A percentile compares a stretch with the other conserved stretches of the same genome.
phyloP scores from a whole-genome alignment of 2,113 vertebrate genomes.

The Emydura subglobosa region DNA sequence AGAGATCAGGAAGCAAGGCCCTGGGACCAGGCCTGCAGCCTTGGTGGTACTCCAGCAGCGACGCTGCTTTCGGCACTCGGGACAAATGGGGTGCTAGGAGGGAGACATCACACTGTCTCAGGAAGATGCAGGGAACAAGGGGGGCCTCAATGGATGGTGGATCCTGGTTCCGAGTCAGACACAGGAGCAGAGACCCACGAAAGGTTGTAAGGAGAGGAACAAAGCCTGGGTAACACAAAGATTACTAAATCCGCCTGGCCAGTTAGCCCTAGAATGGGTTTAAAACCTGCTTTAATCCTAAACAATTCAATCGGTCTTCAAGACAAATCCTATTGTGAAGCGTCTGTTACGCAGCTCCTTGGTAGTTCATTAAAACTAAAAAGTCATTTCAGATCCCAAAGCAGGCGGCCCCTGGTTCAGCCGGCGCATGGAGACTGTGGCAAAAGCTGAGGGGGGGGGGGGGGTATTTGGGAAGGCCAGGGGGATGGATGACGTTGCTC shows the following conservation, averaged over 20 bases:
- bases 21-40: not conserved
- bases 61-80: not conserved
- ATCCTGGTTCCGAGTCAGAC: not conserved
- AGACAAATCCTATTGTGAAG: not conserved
- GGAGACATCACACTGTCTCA: not conserved
- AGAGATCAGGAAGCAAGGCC: not conserved
- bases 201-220: not conserved
- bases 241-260: not conserved
- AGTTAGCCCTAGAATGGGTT: not conserved
- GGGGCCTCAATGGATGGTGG: no score
- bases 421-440: not conserved
- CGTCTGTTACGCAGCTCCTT: not conserved
- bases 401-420: not conserved
- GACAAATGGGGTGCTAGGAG: not conserved
- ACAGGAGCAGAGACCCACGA: not conserved
- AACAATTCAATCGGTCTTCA: not conserved
- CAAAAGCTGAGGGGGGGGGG: not conserved
- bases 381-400: not conserved
- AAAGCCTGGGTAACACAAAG: not conserved
- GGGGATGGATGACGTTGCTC: not conserved
- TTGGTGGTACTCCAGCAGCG: not conserved
- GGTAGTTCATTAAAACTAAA: not conserved
- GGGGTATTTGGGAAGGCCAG: not conserved
- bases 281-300: not conserved
- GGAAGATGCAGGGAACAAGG: not conserved